These are phyloP conservation scores for Kryptopterus vitreolus DNA, from an alignment of 2,797 vertebrate species.

Conservation along the genomic window DNA sequence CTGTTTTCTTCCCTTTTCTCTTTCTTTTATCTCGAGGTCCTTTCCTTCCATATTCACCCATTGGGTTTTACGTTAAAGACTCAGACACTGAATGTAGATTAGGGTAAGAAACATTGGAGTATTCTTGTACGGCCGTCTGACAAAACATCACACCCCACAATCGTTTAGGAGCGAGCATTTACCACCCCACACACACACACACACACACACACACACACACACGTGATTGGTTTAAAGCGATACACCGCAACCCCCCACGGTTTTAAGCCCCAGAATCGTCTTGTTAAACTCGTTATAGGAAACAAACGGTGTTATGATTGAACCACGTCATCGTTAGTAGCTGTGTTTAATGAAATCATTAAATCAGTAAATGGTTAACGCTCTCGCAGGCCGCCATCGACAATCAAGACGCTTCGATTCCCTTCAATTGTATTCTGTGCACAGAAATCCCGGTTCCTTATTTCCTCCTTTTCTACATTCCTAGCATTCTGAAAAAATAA, in stretches of 20 bases:
- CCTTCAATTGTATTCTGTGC: neutral
- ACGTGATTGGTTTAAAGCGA: neutral
- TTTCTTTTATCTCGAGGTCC: too few relatives aligned
- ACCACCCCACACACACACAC: neutral
- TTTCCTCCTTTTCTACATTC: neutral
- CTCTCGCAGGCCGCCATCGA: neutral
- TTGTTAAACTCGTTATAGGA: conserved; percentile 1
- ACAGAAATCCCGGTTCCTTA: neutral
- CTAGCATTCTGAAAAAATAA: too few relatives aligned
- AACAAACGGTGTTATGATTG: conserved; percentile 22
- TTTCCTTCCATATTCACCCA: too few relatives aligned
- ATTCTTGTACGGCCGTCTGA: neutral
- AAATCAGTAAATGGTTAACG: neutral
- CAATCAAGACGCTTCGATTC: neutral
- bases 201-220: conserved; percentile 7
- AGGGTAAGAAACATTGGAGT: neutral
- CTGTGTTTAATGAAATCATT: conserved; percentile 11
- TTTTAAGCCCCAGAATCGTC: conserved; percentile 1
- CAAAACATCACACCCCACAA: neutral
- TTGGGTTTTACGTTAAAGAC: neutral
- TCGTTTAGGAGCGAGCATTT: neutral
- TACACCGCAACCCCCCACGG: neutral
- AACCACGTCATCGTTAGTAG: conserved; percentile 12
- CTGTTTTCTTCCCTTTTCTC: too few relatives aligned
- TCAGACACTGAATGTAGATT: neutral